Base-by-base conservation (phyloP, 2,113 vertebrate species). In the Malurus cyaneus region DNA sequence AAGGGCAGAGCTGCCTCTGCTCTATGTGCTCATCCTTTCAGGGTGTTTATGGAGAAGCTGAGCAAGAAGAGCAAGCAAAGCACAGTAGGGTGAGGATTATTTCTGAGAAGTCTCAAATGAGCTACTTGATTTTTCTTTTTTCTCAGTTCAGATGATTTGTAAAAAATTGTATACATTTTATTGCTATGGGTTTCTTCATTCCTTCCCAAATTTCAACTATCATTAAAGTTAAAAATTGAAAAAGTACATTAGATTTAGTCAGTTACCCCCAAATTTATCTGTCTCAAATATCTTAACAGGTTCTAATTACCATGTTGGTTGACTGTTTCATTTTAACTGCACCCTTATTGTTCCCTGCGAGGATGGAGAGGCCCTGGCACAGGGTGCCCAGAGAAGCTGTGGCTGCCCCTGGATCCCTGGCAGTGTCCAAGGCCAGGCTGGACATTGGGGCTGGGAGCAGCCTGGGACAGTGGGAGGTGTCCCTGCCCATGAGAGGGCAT, bases 21-120 rank as follows among this genome's bases (percentile, higher is more conserved):
- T 44, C 50, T 10, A 1, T 1, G 11, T 2, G 25, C 54, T 65
- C 41, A 24, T 24, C 8, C 0, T 18, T 44, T n/a, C 47, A 28
- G 13, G 2, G 10, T 16, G 31, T 11, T 44, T 18, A 6, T 2
- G 46, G 29, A 71, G 20, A 20, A 52, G 31, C 67, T 53, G 61
- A 41, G 65, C 18, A 34, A 44, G 62, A 47, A 53, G 0, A 61
- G 42, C 11, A 39, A 77, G 69, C 52, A 39, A 20, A 74, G 32
- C 42, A 15, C 18, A 49, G 60, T 46, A 44, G 26, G 2, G n/a
- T 9, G 16, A 32, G 42, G 34, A 18, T 66, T 70, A 16, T 21
- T 83, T 65, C 52, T 46, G 20, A 71, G 31, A 11, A 49, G 39
- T 14, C 42, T 82, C 53, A 67, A 18, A 65, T 15, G 8, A 57